A percentile compares a stretch with the other conserved stretches of the same genome.
Conservation (phyloP, 2,113 vertebrate species). For the Datnioides undecimradiatus region DNA sequence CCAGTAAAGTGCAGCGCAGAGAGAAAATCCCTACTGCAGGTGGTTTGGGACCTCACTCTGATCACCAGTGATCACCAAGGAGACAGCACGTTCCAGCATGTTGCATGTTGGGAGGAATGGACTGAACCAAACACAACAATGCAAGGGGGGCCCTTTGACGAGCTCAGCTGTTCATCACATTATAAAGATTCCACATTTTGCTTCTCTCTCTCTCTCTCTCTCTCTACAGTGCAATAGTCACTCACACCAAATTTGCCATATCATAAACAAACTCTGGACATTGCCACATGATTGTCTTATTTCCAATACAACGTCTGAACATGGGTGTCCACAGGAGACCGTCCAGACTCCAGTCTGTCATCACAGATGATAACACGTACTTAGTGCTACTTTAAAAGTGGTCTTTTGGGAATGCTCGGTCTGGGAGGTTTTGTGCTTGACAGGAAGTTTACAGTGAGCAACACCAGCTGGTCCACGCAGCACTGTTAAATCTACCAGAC, state of each 20-base stretch:
- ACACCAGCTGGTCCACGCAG: conserved; percentile 55
- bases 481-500: conserved; percentile 45
- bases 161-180: conserved; percentile 78
- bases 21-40: conserved; percentile 62
- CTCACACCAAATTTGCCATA: conserved; percentile 36
- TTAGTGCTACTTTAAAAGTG: conserved; percentile 55
- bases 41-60: conserved; percentile 49
- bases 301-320: conserved; percentile 35
- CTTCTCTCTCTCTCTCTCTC: conserved; percentile 10
- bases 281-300: background rate
- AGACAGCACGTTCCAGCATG: conserved; percentile 73
- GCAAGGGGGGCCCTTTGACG: conserved; percentile 48
- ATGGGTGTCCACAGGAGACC: conserved; percentile 17
- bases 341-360: conserved; percentile 56
- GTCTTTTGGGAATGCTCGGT: conserved; percentile 62
- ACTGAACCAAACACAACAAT: conserved; percentile 62
- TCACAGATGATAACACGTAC: conserved; percentile 54
- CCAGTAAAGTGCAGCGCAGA: background rate
- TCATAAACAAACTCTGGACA: conserved; percentile 45
- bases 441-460: conserved; percentile 72
- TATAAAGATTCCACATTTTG: conserved; percentile 54
- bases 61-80: conserved; percentile 71
- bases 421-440: conserved; percentile 49
- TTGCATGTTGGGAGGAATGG: conserved; percentile 48
- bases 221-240: conserved; percentile 3